Evolutionary conservation across 2,113 vertebrate species (phyloP).

Genomic region (Propithecus coquereli): DNA sequence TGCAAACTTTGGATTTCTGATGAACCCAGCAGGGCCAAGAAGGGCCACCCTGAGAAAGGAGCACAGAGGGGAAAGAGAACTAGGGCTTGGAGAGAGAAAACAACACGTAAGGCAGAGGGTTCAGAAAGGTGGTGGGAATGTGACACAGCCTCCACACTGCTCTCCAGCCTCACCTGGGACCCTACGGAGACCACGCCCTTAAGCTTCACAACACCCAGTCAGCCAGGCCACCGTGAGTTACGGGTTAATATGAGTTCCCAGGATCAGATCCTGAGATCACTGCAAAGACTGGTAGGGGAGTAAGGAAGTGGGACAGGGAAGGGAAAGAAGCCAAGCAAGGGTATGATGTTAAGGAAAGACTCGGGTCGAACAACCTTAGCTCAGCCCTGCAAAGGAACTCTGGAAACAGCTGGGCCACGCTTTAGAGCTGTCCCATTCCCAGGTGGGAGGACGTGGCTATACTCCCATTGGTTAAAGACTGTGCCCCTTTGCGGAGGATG

Average conservation of each 20-base stretch:
- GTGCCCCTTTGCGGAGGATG: not conserved
- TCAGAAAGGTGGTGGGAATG: fast-evolving
- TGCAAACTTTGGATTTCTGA: not conserved
- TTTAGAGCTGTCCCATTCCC: not conserved
- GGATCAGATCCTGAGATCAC: not conserved
- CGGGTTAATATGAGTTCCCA: not conserved
- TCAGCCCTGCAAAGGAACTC: not conserved
- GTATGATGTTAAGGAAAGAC: not conserved
- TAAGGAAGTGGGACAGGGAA: not conserved
- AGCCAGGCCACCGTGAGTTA: not conserved
- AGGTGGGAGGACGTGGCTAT: fast-evolving
- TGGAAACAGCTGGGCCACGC: not conserved
- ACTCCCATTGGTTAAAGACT: not conserved
- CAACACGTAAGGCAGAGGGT: not conserved
- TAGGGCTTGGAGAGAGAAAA: not conserved
- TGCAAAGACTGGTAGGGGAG: not conserved
- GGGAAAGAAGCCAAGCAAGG: not conserved
- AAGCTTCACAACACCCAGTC: not conserved
- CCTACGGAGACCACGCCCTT: not conserved
- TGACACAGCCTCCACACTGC: not conserved
- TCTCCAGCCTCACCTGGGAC: not conserved
- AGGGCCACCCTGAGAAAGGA: not conserved
- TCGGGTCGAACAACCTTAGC: not conserved
- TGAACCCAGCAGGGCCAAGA: not conserved
- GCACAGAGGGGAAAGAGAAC: not conserved